A percentile compares a stretch with the other conserved stretches of the same genome.
These are phyloP conservation scores for Drosophila carrolli DNA, from an alignment of 1,140 invertebrate genomes.

Conservation along the genomic window DNA sequence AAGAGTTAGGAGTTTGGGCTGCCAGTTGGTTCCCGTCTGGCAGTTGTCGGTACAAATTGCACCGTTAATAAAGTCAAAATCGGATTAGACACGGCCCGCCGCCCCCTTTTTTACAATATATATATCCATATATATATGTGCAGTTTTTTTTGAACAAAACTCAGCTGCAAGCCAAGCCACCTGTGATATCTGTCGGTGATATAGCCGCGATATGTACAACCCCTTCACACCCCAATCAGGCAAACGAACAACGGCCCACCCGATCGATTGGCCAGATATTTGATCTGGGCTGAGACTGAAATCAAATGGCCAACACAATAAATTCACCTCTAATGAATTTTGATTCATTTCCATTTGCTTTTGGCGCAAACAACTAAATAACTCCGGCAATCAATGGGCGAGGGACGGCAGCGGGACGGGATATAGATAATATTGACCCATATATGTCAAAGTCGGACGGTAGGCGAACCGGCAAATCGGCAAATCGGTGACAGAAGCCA, in stretches of 20 bases:
- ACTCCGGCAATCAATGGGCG: slow-evolving; percentile 25
- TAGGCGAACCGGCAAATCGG: slow-evolving; percentile 6
- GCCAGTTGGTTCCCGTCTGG: slow-evolving; percentile 52
- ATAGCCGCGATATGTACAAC: slow-evolving; percentile 5
- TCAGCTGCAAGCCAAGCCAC: slow-evolving; percentile 45
- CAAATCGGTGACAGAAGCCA: slow-evolving; percentile 10
- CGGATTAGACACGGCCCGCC: slow-evolving; percentile 70
- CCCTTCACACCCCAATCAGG: slow-evolving; percentile 10
- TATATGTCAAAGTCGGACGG: slow-evolving; percentile 19
- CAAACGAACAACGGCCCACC: slow-evolving; percentile 1
- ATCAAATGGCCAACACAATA: slow-evolving; percentile 70
- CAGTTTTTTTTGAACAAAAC: slow-evolving; percentile 7
- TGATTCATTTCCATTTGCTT: slow-evolving; percentile 78
- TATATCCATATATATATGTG: not conserved
- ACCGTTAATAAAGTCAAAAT: slow-evolving; percentile 81
- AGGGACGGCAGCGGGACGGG: not conserved
- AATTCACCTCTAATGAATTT: slow-evolving; percentile 78
- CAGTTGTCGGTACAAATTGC: slow-evolving; percentile 74
- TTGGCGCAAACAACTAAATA: slow-evolving; percentile 75
- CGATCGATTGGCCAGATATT: slow-evolving; percentile 47
- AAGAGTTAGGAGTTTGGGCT: slow-evolving; percentile 23
- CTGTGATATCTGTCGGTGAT: slow-evolving; percentile 38
- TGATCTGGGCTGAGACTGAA: slow-evolving; percentile 30
- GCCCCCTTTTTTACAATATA: slow-evolving; percentile 18
- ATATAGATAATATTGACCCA: slow-evolving; percentile 7